Base-by-base conservation (phyloP, 2,888 invertebrate genomes). In the Panopea generosa region DNA sequence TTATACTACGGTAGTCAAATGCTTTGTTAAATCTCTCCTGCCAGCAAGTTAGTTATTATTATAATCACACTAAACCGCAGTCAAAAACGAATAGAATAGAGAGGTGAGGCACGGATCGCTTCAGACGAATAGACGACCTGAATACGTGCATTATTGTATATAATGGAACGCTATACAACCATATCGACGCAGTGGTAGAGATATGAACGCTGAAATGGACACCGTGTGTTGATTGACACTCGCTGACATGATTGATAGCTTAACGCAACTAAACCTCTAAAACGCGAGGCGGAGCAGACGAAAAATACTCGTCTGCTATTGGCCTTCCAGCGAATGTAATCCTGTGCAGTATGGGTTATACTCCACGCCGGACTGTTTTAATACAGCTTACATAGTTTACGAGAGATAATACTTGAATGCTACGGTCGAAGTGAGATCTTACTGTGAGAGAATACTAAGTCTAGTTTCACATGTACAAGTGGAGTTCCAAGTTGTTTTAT, bases 181-280 rank as follows among this genome's bases (percentile, higher is more conserved):
- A 52, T 65, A 71, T 52, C 65, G 18, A 38, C 63, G 57, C 71
- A 40, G 57, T 59, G 65, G 61, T 70, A 61, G 60, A 76, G 55
- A 63, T 68, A 69, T 49, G 53, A 62, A 63, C 26, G 67, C 49
- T 70, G 79, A 84, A 84, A 84, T 85, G 86, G 86, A 86, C 86
- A 87, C 78, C 74, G 55, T 26, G 67, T 22, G 26, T 60, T 89
- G 89, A 89, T 89, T 89, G 89, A 86, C 89, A 87, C 83, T 66
- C 76, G 71, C 66, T 75, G 82, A 82, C 73, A 72, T 87, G 86
- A 88, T 87, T 88, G 86, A 88, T 87, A 82, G 77, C 63, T 75
- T 38, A 53, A 52, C 62, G 71, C 67, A 68, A 77, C 77, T 77
- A 73, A 70, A 69, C 68, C 72, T 69, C 68, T 77, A 75, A 75